Conservation (phyloP, 37 sponge, comb jelly and placozoan species). For the Mnemiopsis leidyi region DNA sequence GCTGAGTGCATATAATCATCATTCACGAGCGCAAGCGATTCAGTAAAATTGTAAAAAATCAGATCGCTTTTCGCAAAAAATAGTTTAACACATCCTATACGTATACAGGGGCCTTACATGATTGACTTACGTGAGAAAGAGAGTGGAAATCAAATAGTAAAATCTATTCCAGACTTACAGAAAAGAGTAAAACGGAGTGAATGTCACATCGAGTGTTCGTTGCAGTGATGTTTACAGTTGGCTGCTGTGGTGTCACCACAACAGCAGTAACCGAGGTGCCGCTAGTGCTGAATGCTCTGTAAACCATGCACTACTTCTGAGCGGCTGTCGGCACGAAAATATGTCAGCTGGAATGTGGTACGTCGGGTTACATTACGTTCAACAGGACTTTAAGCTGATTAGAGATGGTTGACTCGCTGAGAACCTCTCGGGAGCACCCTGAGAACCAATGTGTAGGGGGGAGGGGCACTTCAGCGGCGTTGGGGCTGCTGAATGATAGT, state of each 20-base stretch:
- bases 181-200: conserved; percentile 8
- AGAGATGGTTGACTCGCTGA: not conserved
- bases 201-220: conserved; percentile 46
- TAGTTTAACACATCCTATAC: not conserved
- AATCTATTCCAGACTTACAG: not conserved
- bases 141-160: not conserved
- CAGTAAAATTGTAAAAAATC: not conserved
- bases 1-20: not conserved
- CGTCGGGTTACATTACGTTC: conserved; percentile 25
- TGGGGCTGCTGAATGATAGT: conserved; percentile 54
- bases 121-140: not conserved
- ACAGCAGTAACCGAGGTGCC: conserved; percentile 9
- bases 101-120: not conserved
- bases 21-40: not conserved
- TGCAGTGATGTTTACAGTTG: conserved; percentile 9
- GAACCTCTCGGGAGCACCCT: not conserved
- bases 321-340: not conserved
- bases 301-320: no score
- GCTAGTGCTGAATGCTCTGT: not conserved
- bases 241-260: not conserved
- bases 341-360: not conserved
- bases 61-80: not conserved
- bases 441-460: conserved; percentile 60
- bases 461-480: conserved; percentile 48
- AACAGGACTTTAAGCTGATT: conserved; percentile 36